A percentile compares a stretch with the other conserved stretches of the same genome.
phyloP scores from a whole-genome alignment of 2,113 vertebrate species.

The Nannospalax galili region DNA sequence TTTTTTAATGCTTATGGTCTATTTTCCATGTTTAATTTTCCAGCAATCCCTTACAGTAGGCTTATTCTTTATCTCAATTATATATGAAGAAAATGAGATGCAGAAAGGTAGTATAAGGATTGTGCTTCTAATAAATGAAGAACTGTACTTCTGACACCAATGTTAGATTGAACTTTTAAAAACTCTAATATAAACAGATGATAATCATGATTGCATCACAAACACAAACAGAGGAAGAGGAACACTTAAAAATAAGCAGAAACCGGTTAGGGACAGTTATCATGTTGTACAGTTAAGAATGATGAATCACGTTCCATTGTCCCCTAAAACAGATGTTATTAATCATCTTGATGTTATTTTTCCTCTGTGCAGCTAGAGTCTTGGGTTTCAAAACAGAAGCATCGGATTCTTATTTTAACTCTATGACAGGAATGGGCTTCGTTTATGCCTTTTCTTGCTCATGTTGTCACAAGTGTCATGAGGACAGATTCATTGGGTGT shows the following conservation, averaged over 20 bases:
- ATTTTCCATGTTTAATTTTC: neutral
- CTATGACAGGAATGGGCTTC: neutral
- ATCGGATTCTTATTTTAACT: constrained; percentile 59
- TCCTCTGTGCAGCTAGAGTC: neutral
- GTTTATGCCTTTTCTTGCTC: constrained; percentile 70
- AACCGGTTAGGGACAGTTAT: neutral
- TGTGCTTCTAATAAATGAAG: neutral
- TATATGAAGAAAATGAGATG: neutral
- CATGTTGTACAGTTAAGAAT: neutral
- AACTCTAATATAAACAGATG: neutral
- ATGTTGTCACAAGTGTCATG: constrained; percentile 65
- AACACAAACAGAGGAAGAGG: neutral
- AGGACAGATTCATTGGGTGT: constrained; percentile 76
- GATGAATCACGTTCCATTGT: neutral
- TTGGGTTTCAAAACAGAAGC: constrained; percentile 3
- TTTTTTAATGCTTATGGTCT: neutral
- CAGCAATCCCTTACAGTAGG: neutral
- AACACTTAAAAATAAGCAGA: neutral
- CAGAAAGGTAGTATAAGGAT: neutral
- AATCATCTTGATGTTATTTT: constrained; percentile 51
- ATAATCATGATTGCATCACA: neutral
- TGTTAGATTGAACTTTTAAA: neutral
- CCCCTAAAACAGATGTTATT: constrained; percentile 8
- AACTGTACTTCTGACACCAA: neutral
- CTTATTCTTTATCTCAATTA: neutral